These are phyloP conservation scores for Agelaius phoeniceus DNA, from an alignment of 2,113 vertebrate genomes.

Conservation along the genomic window DNA sequence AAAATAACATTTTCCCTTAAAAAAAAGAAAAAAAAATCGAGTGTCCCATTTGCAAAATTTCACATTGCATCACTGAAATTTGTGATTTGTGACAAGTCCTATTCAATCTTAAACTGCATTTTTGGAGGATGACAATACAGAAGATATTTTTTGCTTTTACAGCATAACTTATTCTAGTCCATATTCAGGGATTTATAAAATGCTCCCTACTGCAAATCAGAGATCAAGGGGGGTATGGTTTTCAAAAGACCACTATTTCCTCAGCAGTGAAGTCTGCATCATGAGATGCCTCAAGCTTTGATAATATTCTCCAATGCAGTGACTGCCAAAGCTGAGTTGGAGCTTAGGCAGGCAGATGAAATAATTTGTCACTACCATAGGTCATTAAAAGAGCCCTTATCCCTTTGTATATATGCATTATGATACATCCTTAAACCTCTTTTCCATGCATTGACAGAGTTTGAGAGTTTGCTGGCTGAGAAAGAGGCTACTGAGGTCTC, in stretches of 20 bases:
- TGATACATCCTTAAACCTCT: not conserved
- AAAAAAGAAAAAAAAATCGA: not conserved
- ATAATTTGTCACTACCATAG: not conserved
- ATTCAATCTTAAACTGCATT: not conserved
- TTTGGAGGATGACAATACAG: not conserved
- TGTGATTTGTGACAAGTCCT: not conserved
- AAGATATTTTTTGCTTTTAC: not conserved
- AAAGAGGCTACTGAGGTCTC: not conserved
- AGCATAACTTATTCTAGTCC: not conserved
- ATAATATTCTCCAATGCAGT: not conserved
- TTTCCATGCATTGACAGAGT: not conserved
- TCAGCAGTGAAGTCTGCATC: not conserved
- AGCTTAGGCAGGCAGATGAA: not conserved
- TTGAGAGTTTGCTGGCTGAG: not conserved
- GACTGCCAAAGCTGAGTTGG: not conserved
- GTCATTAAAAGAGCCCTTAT: not conserved
- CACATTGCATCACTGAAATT: not conserved
- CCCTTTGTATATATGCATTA: not conserved
- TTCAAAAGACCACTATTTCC: not conserved
- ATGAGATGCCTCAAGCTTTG: not conserved
- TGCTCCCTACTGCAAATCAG: not conserved
- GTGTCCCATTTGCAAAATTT: not conserved
- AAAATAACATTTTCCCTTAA: not conserved
- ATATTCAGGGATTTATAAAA: not conserved
- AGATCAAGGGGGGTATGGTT: not conserved